These are phyloP conservation scores for Sesia bembeciformis DNA, from an alignment of 2,888 invertebrate genomes.

Conservation along the genomic window DNA sequence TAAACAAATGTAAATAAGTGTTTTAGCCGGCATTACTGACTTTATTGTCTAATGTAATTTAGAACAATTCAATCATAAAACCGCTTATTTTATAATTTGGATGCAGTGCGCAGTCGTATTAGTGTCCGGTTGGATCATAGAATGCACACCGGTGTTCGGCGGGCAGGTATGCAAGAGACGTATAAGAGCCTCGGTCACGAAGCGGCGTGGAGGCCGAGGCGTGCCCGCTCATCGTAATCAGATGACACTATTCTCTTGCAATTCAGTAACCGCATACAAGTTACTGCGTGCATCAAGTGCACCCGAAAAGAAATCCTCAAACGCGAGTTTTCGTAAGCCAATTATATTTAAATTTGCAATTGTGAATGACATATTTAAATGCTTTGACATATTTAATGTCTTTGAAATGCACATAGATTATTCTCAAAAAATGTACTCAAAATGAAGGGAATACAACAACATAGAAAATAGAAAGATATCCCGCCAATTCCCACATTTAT, in stretches of 20 bases:
- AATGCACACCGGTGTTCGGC: conserved; percentile 31
- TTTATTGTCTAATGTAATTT: neutral
- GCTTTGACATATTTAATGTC: too few relatives aligned
- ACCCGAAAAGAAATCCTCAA: too few relatives aligned
- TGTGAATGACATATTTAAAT: too few relatives aligned
- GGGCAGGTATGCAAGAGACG: conserved; percentile 40
- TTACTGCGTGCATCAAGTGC: neutral
- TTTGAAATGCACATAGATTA: too few relatives aligned
- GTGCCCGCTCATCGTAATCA: conserved; percentile 47
- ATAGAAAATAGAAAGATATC: too few relatives aligned
- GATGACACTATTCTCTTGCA: conserved; percentile 50
- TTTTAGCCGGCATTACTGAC: neutral
- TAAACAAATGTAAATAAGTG: conserved; percentile 41
- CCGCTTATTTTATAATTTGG: neutral
- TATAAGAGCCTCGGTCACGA: conserved; percentile 42
- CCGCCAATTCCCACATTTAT: too few relatives aligned
- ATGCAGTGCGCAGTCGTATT: conserved; percentile 22
- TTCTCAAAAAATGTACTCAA: too few relatives aligned
- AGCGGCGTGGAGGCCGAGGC: conserved; percentile 35
- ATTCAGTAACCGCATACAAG: conserved; percentile 16
- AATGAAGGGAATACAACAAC: too few relatives aligned
- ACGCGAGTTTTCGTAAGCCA: too few relatives aligned
- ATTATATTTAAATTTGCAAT: too few relatives aligned
- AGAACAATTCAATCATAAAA: neutral
- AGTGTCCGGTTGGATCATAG: conserved; percentile 20